A percentile compares a stretch with the other conserved stretches of the same genome.
phyloP scores from a whole-genome alignment of 1,140 invertebrate genomes.

The Cyclargus thomasi region DNA sequence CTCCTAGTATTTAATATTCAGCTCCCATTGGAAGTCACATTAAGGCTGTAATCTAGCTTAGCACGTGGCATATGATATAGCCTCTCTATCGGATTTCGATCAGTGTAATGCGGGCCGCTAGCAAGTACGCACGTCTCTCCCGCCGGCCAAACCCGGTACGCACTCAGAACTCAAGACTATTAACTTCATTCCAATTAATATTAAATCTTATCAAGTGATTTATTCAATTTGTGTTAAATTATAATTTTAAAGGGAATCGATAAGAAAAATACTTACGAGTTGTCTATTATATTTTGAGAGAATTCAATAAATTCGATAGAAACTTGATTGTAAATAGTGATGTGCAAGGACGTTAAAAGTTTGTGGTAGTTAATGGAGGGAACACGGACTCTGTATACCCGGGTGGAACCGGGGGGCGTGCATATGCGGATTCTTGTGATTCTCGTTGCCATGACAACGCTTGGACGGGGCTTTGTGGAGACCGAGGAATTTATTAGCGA shows the following conservation, averaged over 20 bases:
- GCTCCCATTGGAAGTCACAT: background rate
- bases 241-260: too few species aligned
- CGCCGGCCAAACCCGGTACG: too few species aligned
- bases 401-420: constrained; percentile 17
- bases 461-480: constrained; percentile 46
- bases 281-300: too few species aligned
- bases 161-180: too few species aligned
- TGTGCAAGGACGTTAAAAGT: background rate
- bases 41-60: constrained; percentile 9
- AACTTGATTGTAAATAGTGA: background rate
- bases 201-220: too few species aligned
- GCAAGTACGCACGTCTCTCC: constrained; percentile 45
- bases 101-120: constrained; percentile 46
- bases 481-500: constrained; percentile 59
- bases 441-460: constrained; percentile 33
- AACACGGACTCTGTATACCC: background rate
- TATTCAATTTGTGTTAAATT: too few species aligned
- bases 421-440: constrained; percentile 24
- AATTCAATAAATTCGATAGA: too few species aligned
- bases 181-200: too few species aligned
- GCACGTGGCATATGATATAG: constrained; percentile 14
- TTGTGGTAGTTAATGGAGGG: constrained; percentile 19
- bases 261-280: too few species aligned
- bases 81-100: constrained; percentile 45
- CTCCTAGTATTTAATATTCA: constrained; percentile 10